phyloP scores from a whole-genome alignment of 2,888 invertebrate genomes.

The Andricus curvator region DNA sequence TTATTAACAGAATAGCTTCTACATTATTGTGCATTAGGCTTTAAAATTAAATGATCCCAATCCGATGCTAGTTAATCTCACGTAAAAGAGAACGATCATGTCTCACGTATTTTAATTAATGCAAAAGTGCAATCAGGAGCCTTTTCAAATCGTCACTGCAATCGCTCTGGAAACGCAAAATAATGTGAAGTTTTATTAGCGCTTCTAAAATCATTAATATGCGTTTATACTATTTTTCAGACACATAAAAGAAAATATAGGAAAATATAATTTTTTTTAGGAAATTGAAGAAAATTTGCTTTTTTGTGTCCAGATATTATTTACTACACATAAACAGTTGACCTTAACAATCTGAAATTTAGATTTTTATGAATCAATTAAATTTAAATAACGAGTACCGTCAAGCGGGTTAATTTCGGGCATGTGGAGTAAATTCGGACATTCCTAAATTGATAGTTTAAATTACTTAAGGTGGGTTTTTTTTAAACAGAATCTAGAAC shows the following conservation, averaged over 20 bases:
- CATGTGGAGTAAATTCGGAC: too few species aligned
- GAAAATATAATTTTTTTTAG: not conserved
- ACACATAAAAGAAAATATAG: not conserved
- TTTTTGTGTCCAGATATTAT: not conserved
- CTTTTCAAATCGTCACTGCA: conserved; percentile 75
- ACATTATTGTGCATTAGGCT: conserved; percentile 43
- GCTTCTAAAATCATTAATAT: conserved; percentile 1
- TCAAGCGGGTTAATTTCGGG: too few species aligned
- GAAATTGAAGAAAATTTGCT: conserved; percentile 39
- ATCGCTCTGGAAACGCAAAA: conserved; percentile 73
- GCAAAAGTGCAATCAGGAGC: conserved; percentile 74
- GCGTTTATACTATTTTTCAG: not conserved
- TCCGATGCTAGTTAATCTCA: conserved; percentile 56
- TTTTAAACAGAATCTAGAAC: too few species aligned
- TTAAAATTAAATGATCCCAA: conserved; percentile 51
- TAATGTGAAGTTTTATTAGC: conserved; percentile 22
- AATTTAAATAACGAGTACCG: not conserved
- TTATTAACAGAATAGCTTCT: conserved; percentile 54
- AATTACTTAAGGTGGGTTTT: too few species aligned
- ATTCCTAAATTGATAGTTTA: too few species aligned
- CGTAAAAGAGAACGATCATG: conserved; percentile 47
- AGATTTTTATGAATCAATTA: not conserved
- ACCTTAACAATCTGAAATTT: not conserved
- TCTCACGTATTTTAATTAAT: conserved; percentile 65
- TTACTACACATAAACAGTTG: not conserved